Conservation (phyloP, 2,888 invertebrate genomes). For the Prostheceraeus crozeri region DNA sequence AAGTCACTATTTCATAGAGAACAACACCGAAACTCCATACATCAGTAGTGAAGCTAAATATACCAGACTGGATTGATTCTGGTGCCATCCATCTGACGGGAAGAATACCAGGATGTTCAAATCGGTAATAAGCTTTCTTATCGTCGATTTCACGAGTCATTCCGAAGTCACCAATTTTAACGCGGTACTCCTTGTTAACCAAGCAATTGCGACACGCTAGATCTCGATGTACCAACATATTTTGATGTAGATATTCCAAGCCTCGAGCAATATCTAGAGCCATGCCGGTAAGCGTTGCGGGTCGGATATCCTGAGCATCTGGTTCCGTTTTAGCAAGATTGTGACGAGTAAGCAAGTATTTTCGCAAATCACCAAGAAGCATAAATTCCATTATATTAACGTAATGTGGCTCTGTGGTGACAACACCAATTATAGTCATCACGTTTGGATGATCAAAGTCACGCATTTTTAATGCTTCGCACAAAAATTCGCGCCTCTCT, state of each 20-base stretch:
- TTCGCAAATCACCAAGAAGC: conserved; percentile 81
- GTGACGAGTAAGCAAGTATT: conserved; percentile 75
- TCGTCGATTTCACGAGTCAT: conserved; percentile 31
- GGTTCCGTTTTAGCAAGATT: no score
- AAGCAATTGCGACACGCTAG: conserved; percentile 84
- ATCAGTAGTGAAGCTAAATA: conserved; percentile 26
- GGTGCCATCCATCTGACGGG: conserved; percentile 39
- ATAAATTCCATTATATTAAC: conserved; percentile 89
- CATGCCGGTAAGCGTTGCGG: conserved; percentile 51
- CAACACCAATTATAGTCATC: conserved; percentile 73
- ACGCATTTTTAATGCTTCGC: conserved; percentile 88
- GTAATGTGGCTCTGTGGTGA: conserved; percentile 67
- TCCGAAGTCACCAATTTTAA: conserved; percentile 37
- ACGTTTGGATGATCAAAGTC: conserved; percentile 81
- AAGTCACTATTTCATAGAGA: conserved; percentile 37
- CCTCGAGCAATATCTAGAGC: conserved; percentile 79
- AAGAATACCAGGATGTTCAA: conserved; percentile 35
- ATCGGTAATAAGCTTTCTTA: conserved; percentile 33
- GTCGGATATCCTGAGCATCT: conserved; percentile 1
- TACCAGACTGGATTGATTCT: conserved; percentile 30
- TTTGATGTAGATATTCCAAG: conserved; percentile 81
- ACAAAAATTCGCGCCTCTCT: conserved; percentile 78
- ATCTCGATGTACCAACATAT: conserved; percentile 86
- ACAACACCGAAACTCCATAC: conserved; percentile 37
- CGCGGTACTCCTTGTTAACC: conserved; percentile 62